These are phyloP conservation scores for Acrobasis repandana DNA, from an alignment of 2,888 invertebrate species.

Conservation along the genomic window DNA sequence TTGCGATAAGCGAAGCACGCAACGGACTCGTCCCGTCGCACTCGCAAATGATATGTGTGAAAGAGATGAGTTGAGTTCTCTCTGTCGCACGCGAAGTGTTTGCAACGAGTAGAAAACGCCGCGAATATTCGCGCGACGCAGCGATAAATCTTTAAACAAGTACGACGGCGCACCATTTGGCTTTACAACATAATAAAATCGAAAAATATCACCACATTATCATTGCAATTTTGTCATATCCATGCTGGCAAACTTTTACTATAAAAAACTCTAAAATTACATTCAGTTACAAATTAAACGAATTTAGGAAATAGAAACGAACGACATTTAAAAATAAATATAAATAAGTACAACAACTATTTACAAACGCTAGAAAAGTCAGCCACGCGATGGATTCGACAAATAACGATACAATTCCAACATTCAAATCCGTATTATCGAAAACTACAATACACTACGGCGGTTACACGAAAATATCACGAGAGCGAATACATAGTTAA, in stretches of 20 bases:
- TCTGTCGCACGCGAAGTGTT: too few species aligned
- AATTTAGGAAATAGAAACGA: slow-evolving; percentile 39
- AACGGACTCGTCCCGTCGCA: too few species aligned
- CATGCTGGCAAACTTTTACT: slow-evolving; percentile 42
- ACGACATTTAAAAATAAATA: slow-evolving; percentile 41
- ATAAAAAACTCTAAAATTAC: slow-evolving; percentile 37
- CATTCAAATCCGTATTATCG: slow-evolving; percentile 61
- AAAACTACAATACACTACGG: slow-evolving; percentile 49
- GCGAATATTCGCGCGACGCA: too few species aligned
- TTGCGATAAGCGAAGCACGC: slow-evolving; percentile 9
- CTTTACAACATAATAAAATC: slow-evolving; percentile 48
- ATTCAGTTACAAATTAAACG: slow-evolving; percentile 46
- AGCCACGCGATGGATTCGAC: slow-evolving; percentile 51
- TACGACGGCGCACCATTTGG: slow-evolving; percentile 39
- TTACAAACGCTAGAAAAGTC: slow-evolving; percentile 50
- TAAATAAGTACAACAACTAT: slow-evolving; percentile 57
- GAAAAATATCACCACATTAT: slow-evolving; percentile 68
- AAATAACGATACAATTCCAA: slow-evolving; percentile 52
- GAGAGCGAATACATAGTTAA: slow-evolving; percentile 68
- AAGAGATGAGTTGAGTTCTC: too few species aligned
- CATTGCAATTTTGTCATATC: slow-evolving; percentile 49
- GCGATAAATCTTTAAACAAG: too few species aligned
- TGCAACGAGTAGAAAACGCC: too few species aligned
- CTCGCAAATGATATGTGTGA: too few species aligned
- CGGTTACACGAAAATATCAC: slow-evolving; percentile 77